A percentile compares a stretch with the other conserved stretches of the same genome.
phyloP scores from a whole-genome alignment of 2,888 invertebrate genomes.

The Cremastinae sp. region DNA sequence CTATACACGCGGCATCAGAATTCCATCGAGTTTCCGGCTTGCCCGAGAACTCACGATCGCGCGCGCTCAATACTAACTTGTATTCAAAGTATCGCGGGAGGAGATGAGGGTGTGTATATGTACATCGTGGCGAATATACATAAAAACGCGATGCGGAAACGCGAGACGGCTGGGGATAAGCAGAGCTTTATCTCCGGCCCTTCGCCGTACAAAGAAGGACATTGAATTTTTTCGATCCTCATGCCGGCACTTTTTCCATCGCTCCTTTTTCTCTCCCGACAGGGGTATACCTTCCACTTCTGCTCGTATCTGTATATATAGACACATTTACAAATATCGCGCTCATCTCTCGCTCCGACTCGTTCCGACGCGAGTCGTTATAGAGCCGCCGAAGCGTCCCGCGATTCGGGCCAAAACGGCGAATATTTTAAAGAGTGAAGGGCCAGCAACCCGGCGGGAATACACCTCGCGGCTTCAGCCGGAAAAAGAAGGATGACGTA shows the following conservation, averaged over 20 bases:
- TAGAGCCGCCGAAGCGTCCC: not conserved
- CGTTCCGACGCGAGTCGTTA: constrained; percentile 19
- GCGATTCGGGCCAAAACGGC: constrained; percentile 15
- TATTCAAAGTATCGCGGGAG: not conserved
- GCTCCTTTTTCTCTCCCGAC: not conserved
- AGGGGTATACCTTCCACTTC: not conserved
- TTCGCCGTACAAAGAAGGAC: constrained; percentile 58
- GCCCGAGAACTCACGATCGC: not conserved
- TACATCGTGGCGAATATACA: constrained; percentile 3
- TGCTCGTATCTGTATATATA: too few relatives aligned
- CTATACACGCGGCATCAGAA: not conserved
- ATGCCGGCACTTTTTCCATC: not conserved
- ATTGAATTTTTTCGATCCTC: constrained; percentile 58
- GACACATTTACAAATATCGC: constrained; percentile 3
- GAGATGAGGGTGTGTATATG: not conserved
- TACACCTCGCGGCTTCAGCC: constrained; percentile 5
- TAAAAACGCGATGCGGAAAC: constrained; percentile 21
- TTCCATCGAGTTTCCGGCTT: constrained; percentile 35
- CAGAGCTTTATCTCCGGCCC: constrained; percentile 53
- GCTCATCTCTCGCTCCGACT: constrained; percentile 7
- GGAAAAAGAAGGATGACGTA: not conserved
- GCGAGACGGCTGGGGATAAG: constrained; percentile 9
- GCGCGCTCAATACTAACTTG: not conserved
- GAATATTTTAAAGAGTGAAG: constrained; percentile 57
- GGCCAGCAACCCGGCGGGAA: constrained; percentile 33